phyloP scores from a whole-genome alignment of 92 coral and sea anemone genomes.

The Porites lobata region DNA sequence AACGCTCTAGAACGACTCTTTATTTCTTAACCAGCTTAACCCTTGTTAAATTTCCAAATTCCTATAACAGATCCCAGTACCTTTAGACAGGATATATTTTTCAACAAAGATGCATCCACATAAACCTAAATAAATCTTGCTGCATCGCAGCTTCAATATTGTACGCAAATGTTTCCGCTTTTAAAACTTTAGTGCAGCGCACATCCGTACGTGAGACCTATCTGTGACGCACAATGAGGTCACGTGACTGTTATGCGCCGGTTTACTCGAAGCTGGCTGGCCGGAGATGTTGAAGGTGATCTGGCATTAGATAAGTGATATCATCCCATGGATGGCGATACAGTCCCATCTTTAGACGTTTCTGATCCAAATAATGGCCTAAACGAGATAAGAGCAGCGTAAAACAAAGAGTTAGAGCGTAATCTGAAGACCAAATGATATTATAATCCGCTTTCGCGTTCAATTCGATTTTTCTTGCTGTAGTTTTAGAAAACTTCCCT shows the following conservation, averaged over 20 bases:
- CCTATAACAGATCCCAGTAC: not conserved
- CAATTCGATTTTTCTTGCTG: no score
- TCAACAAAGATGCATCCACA: not conserved
- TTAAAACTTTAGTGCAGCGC: not conserved
- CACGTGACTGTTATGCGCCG: constrained; percentile 4
- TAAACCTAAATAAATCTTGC: not conserved
- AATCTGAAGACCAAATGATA: no score
- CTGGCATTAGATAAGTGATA: constrained; percentile 98
- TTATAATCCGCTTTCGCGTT: no score
- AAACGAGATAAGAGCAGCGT: not conserved
- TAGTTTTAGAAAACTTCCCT: no score
- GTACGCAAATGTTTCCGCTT: not conserved
- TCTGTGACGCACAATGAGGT: no score
- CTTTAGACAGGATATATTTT: not conserved
- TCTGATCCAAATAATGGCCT: constrained; percentile 99
- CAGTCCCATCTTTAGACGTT: constrained; percentile 93
- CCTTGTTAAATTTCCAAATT: not conserved
- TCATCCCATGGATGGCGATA: constrained; percentile 99
- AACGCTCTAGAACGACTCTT: not conserved
- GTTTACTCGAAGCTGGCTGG: constrained; percentile 92
- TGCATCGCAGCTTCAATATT: not conserved
- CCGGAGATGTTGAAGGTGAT: constrained; percentile 85
- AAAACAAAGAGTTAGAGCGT: no score
- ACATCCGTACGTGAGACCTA: no score
- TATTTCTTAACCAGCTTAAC: not conserved